Percentiles rank a stretch among this genome's conserved stretches.
Conservation (phyloP, 2,797 vertebrate species). For the Paedocypris micromegethes region DNA sequence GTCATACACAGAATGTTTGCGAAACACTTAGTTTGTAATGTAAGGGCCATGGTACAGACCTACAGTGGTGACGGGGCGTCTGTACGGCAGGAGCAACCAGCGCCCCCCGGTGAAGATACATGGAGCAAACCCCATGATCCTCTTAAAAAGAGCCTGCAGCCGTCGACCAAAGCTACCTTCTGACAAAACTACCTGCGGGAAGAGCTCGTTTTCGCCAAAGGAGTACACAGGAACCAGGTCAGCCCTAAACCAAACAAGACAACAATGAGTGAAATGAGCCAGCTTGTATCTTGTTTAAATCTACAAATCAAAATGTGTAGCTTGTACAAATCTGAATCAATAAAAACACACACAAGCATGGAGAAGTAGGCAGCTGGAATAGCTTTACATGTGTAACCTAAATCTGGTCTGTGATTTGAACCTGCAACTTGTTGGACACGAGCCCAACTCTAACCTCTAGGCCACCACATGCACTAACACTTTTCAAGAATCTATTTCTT, state of each 20-base stretch:
- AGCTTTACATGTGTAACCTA: too few relatives aligned
- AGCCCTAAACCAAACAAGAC: conserved; percentile 65
- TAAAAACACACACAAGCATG: too few relatives aligned
- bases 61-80: conserved; percentile 76
- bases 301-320: too few relatives aligned
- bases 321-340: too few relatives aligned
- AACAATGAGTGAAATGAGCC: background rate
- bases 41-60: conserved; percentile 66
- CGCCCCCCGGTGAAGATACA: conserved; percentile 83
- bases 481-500: too few relatives aligned
- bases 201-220: conserved; percentile 92
- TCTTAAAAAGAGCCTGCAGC: conserved; percentile 75
- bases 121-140: conserved; percentile 77
- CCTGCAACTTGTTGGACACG: too few relatives aligned
- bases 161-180: conserved; percentile 69
- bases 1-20: too few relatives aligned
- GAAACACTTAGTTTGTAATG: background rate
- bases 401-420: too few relatives aligned
- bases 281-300: too few relatives aligned
- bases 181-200: conserved; percentile 74
- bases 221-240: conserved; percentile 91
- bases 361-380: too few relatives aligned
- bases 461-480: too few relatives aligned
- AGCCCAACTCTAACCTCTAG: too few relatives aligned
- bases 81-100: conserved; percentile 77